Conservation (phyloP, 2,888 invertebrate species). For the Archaeoteleia sp. region DNA sequence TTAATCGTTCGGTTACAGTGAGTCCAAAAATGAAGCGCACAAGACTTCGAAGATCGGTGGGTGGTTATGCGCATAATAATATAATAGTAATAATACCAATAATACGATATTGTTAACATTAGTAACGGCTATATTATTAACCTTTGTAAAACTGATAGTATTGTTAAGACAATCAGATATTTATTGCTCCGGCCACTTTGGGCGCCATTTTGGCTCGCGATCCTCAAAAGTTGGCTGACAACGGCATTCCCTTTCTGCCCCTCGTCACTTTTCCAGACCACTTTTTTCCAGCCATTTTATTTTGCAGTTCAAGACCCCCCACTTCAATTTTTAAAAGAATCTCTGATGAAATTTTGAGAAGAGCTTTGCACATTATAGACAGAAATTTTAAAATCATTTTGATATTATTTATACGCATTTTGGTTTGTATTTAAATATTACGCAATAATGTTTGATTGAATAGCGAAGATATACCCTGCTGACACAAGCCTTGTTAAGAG, state of each 20-base stretch:
- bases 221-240: constrained; percentile 27
- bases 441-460: too few relatives aligned
- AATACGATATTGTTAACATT: constrained; percentile 52
- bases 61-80: constrained; percentile 33
- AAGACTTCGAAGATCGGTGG: constrained; percentile 19
- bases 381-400: neutral
- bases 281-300: neutral
- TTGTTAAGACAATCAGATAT: constrained; percentile 74
- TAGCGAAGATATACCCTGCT: too few relatives aligned
- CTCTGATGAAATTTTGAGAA: constrained; percentile 31
- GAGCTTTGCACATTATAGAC: too few relatives aligned
- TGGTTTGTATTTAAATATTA: neutral
- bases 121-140: constrained; percentile 49
- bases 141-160: constrained; percentile 68
- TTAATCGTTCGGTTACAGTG: constrained; percentile 23
- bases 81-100: constrained; percentile 53
- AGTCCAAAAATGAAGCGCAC: constrained; percentile 41
- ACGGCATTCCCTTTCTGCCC: constrained; percentile 9
- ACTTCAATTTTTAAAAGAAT: constrained; percentile 4
- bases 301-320: neutral
- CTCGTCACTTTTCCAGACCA: neutral
- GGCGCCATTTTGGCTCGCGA: constrained; percentile 58
- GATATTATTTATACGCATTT: neutral
- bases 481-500: too few relatives aligned
- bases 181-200: constrained; percentile 68